phyloP scores from a whole-genome alignment of 1,140 invertebrate genomes.

The Drosophila tani region DNA sequence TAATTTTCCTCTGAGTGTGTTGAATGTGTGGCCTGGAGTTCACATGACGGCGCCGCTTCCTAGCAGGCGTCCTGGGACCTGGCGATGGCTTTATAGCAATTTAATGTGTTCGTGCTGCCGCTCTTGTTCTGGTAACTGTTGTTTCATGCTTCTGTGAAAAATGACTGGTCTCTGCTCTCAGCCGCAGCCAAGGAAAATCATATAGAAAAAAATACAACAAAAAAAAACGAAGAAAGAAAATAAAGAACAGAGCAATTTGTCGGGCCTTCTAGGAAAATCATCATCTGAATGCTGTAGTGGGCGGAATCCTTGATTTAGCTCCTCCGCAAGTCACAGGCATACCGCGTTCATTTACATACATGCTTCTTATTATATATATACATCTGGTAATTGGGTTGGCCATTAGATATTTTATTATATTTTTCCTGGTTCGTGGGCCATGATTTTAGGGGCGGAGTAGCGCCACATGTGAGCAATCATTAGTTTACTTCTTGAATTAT shows the following conservation, averaged over 20 bases:
- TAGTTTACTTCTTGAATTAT: not conserved
- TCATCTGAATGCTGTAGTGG: constrained; percentile 35
- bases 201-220: constrained; percentile 5
- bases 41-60: constrained; percentile 49
- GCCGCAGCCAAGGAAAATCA: constrained; percentile 7
- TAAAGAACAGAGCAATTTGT: constrained; percentile 59
- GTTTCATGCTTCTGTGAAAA: constrained; percentile 61
- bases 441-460: constrained; percentile 5
- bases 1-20: not conserved
- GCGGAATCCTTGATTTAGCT: constrained; percentile 36
- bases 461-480: constrained; percentile 18
- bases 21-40: constrained; percentile 18
- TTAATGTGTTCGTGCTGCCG: constrained; percentile 62
- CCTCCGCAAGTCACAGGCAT: constrained; percentile 1
- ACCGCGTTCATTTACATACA: constrained; percentile 46
- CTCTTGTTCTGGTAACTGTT: constrained; percentile 28
- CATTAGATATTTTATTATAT: constrained; percentile 13
- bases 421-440: not conserved
- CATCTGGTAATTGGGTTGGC: constrained; percentile 35
- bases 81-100: constrained; percentile 77
- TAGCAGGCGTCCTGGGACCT: constrained; percentile 27
- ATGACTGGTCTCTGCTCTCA: constrained; percentile 56
- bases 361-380: not conserved
- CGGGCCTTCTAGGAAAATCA: constrained; percentile 54
- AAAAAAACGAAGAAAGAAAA: constrained; percentile 21